Evolutionary conservation across 2,888 invertebrate genomes (phyloP).

Genomic region (Leptinotarsa haldemani): DNA sequence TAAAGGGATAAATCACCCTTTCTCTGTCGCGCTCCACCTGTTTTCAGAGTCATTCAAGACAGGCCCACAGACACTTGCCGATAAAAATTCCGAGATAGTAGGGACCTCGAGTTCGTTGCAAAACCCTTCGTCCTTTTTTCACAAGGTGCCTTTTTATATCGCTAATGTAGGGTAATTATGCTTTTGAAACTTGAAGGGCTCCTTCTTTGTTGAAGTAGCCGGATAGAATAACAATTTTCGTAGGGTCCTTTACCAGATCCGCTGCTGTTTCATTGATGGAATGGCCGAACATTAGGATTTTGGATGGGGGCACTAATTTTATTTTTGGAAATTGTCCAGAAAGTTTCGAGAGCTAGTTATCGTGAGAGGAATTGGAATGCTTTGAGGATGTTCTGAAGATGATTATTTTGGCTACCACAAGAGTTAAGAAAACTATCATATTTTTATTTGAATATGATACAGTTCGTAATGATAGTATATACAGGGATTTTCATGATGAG

Average conservation of each 20-base stretch:
- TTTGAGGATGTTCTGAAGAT: no score
- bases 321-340: not conserved
- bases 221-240: slow-evolving; percentile 19
- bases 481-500: no score
- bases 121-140: slow-evolving; percentile 4
- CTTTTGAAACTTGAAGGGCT: slow-evolving; percentile 12
- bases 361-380: no score
- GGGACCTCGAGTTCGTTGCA: not conserved
- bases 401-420: no score
- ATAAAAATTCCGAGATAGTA: slow-evolving; percentile 16
- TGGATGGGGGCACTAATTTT: not conserved
- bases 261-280: not conserved
- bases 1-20: slow-evolving; percentile 4
- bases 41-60: not conserved
- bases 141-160: slow-evolving; percentile 1
- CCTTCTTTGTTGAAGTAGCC: slow-evolving; percentile 7
- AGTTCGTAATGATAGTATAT: no score
- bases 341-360: not conserved
- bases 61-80: slow-evolving; percentile 11
- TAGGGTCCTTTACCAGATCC: not conserved
- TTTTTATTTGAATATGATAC: no score
- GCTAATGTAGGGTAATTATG: slow-evolving; percentile 12
- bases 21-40: not conserved
- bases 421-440: no score
- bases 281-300: not conserved